Evolutionary conservation across 2,113 vertebrate species (phyloP), one percentile per base, ranked within the genome.

Genomic region (Zapus hudsonius): DNA sequence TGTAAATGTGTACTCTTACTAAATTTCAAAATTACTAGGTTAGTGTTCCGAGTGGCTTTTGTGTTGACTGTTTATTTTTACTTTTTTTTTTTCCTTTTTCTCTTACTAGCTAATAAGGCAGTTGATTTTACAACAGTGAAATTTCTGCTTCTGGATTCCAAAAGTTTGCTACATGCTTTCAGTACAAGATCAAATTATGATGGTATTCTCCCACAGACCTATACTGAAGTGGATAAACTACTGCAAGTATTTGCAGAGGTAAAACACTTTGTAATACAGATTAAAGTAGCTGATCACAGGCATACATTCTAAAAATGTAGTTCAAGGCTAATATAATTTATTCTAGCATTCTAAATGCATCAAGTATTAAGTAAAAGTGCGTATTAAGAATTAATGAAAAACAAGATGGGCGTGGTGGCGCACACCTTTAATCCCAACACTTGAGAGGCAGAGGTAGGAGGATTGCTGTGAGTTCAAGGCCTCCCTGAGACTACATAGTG

Each of bases 121-220:
- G 52, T 96, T 64, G 97, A 98, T 78, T 78, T 81, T 10, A 83
- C 87, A 90, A 87, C 98, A 75, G 61, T 95, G 5, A 16, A 31
- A 64, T 16, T 93, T 38, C 90, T 98, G 55, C 96, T 99, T 36
- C 96, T 95, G 94, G 97, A 98, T 93, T 98, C 99, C 4, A 98
- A 97, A 96, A 98, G 93, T 29, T 73, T 99, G 23, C 95, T 99
- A 69, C 95, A 98, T 84, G 98, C 96, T 29, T 99, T 99, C 96
- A 97, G 95, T 89, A 97, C 96, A 66, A 97, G 98, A 85, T 99
- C 98, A 29, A 97, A 97, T 88, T 99, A 98, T 90, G 96, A 97
- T 0, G 98, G 98, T 40, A 69, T 92, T 36, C 98, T 99, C 85
- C 94, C 98, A 10, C 94, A 44, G 64, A 98, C 98, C 66, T 97